Base-by-base conservation (phyloP, 2,113 vertebrate species). In the Globicephala melas region DNA sequence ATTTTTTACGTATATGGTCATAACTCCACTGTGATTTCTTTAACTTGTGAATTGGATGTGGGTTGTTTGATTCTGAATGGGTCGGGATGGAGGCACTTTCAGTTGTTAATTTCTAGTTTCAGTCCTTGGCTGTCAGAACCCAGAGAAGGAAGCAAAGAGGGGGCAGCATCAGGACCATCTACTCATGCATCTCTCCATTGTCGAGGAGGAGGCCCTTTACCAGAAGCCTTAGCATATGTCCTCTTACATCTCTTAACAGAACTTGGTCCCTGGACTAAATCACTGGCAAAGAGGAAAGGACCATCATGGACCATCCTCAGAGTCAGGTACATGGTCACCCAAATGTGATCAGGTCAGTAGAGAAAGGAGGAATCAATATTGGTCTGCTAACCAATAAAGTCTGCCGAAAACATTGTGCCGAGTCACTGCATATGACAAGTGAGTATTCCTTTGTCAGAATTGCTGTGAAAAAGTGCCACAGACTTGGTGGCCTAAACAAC, bases 111-210 rank as follows among this genome's bases (percentile, higher is more conserved):
- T 71, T 50, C 15, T 20, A 17, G 33, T 41, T 62, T 60, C 41
- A 33, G 11, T 9, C 9, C 12, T 0, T 2, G 2, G 14, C 23
- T 44, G 14, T 31, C 41, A 4, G 1, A 5, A 11, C 5, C 15
- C 15, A 60, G 36, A 38, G 18, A 17, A 58, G 21, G 50, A 15
- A 15, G 3, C 15, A n/a, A 4, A 12, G 20, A 20, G 15, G 6
- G 0, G 9, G 17, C 17, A 7, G 10, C 3, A 3, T 6, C 13
- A n/a, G 89, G 28, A 6, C 12, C 23, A 5, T 25, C 23, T 73
- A 38, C 44, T 77, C 1, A 1, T 4, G 2, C 15, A 0, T 47
- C 28, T 53, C 10, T 3, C n/a, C 21, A 21, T 41, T 50, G 18
- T 38, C 50, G 7, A 33, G 65, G 6, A 31, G 1, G 5, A 74